Evolutionary conservation across 2,797 vertebrate genomes (phyloP).

Genomic region (Eulemur albifrons): DNA sequence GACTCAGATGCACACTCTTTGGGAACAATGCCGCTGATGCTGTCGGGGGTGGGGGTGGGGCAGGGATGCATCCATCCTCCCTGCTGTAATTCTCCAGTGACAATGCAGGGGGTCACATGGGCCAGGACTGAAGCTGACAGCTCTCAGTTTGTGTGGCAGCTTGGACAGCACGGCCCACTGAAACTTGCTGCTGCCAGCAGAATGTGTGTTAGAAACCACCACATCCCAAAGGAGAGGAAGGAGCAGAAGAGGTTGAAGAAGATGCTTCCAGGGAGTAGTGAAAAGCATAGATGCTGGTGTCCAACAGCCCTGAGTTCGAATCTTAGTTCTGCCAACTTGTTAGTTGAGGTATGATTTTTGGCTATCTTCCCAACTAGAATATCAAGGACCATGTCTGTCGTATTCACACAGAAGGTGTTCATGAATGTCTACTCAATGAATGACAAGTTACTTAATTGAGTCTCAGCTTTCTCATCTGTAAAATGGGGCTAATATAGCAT

Average conservation of each 20-base stretch:
- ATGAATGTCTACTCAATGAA: neutral
- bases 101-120: slow-evolving; percentile 24
- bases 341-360: neutral
- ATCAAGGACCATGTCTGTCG: neutral
- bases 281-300: neutral
- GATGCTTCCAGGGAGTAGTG: neutral
- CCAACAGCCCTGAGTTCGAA: neutral
- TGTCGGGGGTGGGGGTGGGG: neutral
- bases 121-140: slow-evolving; percentile 35
- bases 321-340: neutral
- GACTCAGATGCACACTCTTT: neutral
- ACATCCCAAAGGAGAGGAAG: neutral
- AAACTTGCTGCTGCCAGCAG: slow-evolving; percentile 14
- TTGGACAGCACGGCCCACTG: neutral
- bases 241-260: neutral
- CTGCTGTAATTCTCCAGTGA: slow-evolving; percentile 24
- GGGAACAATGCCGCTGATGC: slow-evolving; percentile 57
- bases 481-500: neutral
- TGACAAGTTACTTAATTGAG: neutral
- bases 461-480: slow-evolving; percentile 13
- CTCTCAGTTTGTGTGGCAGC: neutral
- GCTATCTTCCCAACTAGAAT: neutral
- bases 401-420: neutral
- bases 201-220: neutral
- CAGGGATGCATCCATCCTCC: slow-evolving; percentile 16